These are phyloP conservation scores for Bombyx huttoni DNA, from an alignment of 2,888 invertebrate species.

Conservation along the genomic window DNA sequence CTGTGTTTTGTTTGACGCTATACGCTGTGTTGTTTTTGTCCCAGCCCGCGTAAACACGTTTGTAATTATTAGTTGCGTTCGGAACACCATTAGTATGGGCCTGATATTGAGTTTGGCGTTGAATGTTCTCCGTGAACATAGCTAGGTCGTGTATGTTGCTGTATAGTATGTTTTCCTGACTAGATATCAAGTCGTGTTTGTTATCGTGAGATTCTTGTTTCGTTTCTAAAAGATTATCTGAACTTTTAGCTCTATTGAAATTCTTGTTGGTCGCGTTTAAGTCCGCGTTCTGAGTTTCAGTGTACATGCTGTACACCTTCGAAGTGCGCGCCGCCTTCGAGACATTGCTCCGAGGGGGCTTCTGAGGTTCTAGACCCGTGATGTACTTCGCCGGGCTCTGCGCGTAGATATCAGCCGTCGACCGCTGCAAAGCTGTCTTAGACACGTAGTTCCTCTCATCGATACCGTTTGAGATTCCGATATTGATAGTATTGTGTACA, in stretches of 20 bases:
- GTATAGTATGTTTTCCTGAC: conserved; percentile 67
- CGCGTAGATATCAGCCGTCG: conserved; percentile 50
- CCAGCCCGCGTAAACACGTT: conserved; percentile 76
- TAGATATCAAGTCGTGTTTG: conserved; percentile 60
- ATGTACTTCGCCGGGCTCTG: conserved; percentile 64
- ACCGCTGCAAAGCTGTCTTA: conserved; percentile 49
- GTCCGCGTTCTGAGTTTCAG: conserved; percentile 49
- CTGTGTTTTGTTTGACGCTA: conserved; percentile 32
- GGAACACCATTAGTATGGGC: conserved; percentile 37
- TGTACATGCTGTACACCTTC: conserved; percentile 65
- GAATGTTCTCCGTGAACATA: conserved; percentile 61
- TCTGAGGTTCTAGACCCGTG: conserved; percentile 64
- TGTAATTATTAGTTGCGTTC: conserved; percentile 62
- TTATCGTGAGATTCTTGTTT: conserved; percentile 54
- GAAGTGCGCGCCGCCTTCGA: conserved; percentile 62
- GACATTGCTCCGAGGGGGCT: conserved; percentile 60
- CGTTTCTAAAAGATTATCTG: conserved; percentile 58
- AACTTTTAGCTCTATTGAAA: conserved; percentile 63
- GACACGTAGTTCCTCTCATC: conserved; percentile 60
- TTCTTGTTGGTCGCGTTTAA: conserved; percentile 49
- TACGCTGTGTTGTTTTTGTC: conserved; percentile 64
- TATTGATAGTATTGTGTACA: conserved; percentile 57
- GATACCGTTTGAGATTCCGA: conserved; percentile 54
- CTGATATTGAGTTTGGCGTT: conserved; percentile 55
- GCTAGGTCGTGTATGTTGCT: conserved; percentile 62